A percentile compares a stretch with the other conserved stretches of the same genome.
Conservation (phyloP, 2,888 invertebrate species). For the Eupithecia subfuscata region DNA sequence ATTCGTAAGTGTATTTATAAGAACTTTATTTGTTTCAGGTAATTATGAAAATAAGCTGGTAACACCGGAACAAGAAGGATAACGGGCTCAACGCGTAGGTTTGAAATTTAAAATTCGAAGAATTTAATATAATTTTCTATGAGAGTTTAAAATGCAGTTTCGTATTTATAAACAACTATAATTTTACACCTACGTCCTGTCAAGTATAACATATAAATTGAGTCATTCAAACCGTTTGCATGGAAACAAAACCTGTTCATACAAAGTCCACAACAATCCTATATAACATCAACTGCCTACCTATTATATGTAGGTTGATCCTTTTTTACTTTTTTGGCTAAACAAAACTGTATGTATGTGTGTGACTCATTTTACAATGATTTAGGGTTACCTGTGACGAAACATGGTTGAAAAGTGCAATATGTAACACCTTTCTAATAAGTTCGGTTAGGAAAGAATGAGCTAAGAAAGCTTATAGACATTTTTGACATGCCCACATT, state of each 20-base stretch:
- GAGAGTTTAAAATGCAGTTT: background rate
- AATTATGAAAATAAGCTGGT: background rate
- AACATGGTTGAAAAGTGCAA: background rate
- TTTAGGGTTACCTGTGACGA: conserved; percentile 18
- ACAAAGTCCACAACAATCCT: background rate
- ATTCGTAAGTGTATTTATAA: background rate
- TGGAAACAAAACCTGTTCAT: conserved; percentile 24
- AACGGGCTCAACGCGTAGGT: background rate
- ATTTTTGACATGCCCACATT: background rate
- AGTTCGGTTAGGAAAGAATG: background rate
- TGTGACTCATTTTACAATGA: conserved; percentile 25
- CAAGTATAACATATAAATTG: conserved; percentile 24
- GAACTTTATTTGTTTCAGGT: background rate
- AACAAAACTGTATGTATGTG: conserved; percentile 20
- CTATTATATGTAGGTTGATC: conserved; percentile 16
- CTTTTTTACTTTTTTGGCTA: conserved; percentile 30
- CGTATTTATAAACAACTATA: background rate
- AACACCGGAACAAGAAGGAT: background rate
- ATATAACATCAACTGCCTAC: background rate
- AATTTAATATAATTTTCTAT: background rate
- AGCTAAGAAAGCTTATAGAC: background rate
- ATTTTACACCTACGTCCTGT: conserved; percentile 25
- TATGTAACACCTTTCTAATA: background rate
- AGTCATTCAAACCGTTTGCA: conserved; percentile 26
- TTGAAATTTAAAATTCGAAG: background rate